Evolutionary conservation across 2,888 invertebrate genomes (phyloP), one percentile per base, ranked within the genome.

Genomic region (Tenthredo distinguenda): DNA sequence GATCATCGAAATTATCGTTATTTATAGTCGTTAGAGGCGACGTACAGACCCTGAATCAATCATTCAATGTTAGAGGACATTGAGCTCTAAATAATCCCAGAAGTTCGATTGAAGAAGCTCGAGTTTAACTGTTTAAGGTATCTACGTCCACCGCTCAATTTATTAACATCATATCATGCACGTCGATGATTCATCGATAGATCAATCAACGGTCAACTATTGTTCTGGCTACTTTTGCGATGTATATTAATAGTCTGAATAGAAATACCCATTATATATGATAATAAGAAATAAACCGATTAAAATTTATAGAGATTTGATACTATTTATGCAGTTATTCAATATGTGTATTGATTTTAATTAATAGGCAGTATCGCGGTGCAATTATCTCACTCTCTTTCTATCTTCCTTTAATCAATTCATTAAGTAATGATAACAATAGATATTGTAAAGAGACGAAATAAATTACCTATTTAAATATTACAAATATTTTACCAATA

Each of bases 151-250:
- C n/a, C n/a, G 55, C n/a, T 55, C n/a, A 21, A 71, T 0, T 71
- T 37, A 34, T 34, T 18, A 15, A 18, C 9, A 71, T 71, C 71
- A 5, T 26, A 71, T n/a, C 3, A 62, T 68, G 15, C 37, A 68
- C n/a, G 81, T 72, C 40, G 43, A 84, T 34, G 43, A 77, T 34
- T 84, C 21, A 84, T 84, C 58, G 77, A 77, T 58, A 21, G 43
- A 76, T 26, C 50, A 62, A 72, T 85, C 12, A 76, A 76, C 31
- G 62, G 50, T 85, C 85, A 82, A 47, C 62, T 77, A 58, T 47
- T 82, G 85, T 86, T 89, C 89, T 91, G 91, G 86, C 91, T 91
- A 91, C 92, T 92, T 91, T 92, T 92, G 92, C 92, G 91, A 91
- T 92, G 91, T 92, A 92, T 91, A 91, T 34, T 31, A 2, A 71